These are phyloP conservation scores for Poecilia wingei DNA, from an alignment of 2,797 vertebrate species.

Conservation along the genomic window DNA sequence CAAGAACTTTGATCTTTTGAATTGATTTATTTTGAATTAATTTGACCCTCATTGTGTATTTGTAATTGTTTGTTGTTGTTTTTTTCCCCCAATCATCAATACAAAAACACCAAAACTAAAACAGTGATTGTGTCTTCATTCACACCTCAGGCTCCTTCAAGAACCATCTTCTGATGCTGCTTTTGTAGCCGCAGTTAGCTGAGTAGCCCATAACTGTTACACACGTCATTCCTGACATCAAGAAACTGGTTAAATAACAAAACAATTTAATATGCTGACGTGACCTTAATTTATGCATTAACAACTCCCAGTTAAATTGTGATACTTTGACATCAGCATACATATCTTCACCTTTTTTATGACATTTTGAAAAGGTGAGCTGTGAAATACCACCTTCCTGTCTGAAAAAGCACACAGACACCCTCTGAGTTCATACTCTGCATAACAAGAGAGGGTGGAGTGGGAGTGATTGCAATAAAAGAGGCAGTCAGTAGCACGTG, in stretches of 20 bases:
- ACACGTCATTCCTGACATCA: background rate
- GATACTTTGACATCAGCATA: conserved; percentile 47
- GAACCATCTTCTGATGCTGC: no score
- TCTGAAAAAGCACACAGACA: conserved; percentile 56
- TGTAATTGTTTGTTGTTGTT: no score
- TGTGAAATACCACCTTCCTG: conserved; percentile 52
- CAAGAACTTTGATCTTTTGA: no score
- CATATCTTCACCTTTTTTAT: conserved; percentile 42
- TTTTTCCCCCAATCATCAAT: no score
- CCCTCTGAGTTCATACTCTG: conserved; percentile 45
- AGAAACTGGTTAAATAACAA: background rate
- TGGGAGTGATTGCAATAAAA: conserved; percentile 31
- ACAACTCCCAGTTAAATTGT: conserved; percentile 32
- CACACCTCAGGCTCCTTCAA: no score
- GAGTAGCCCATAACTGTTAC: no score
- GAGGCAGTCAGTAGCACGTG: conserved; percentile 19
- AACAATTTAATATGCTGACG: conserved; percentile 24
- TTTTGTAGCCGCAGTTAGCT: no score
- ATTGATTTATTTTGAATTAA: no score
- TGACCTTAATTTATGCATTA: conserved; percentile 11
- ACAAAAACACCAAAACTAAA: no score
- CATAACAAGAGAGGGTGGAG: conserved; percentile 44
- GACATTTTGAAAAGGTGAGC: conserved; percentile 68
- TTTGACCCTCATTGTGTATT: no score
- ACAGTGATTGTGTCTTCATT: no score